Percentiles rank a stretch among this genome's conserved stretches.
Evolutionary conservation across 2,888 invertebrate species (phyloP).

Genomic region (Prenolepis imparis): DNA sequence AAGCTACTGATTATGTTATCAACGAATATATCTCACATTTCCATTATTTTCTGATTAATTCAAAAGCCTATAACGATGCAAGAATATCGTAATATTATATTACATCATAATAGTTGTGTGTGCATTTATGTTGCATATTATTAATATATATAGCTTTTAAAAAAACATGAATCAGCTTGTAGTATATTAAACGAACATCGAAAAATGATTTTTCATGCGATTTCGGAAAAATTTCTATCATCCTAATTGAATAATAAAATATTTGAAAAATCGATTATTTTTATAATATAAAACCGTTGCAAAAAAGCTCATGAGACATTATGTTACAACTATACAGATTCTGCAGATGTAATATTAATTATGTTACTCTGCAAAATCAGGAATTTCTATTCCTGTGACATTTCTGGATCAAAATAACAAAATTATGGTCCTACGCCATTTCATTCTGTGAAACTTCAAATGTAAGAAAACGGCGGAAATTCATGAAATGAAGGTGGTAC

Average conservation of each 20-base stretch:
- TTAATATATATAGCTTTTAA: not conserved
- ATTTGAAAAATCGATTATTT: not conserved
- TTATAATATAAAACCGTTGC: not conserved
- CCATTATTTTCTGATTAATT: conserved; percentile 19
- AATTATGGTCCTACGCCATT: not conserved
- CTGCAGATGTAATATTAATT: not conserved
- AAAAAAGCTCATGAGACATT: not conserved
- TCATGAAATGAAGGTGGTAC: conserved; percentile 11
- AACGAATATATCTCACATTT: conserved; percentile 29
- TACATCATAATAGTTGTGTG: conserved; percentile 23
- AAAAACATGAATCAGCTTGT: not conserved
- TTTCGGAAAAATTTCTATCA: not conserved
- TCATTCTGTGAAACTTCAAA: not conserved
- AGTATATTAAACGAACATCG: not conserved
- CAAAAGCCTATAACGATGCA: conserved; percentile 2
- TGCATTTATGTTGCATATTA: conserved; percentile 3
- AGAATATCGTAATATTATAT: conserved; percentile 17
- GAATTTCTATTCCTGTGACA: not conserved
- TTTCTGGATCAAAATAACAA: not conserved
- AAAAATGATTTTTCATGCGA: not conserved
- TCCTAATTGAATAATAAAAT: conserved; percentile 8
- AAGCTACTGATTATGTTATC: conserved; percentile 8
- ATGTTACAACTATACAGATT: not conserved
- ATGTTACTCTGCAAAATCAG: not conserved
- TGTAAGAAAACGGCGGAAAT: conserved; percentile 8